Percentiles rank a stretch among this genome's conserved stretches.
Evolutionary conservation across 2,797 vertebrate species (phyloP).

Genomic region (Atherinosoma microstoma): DNA sequence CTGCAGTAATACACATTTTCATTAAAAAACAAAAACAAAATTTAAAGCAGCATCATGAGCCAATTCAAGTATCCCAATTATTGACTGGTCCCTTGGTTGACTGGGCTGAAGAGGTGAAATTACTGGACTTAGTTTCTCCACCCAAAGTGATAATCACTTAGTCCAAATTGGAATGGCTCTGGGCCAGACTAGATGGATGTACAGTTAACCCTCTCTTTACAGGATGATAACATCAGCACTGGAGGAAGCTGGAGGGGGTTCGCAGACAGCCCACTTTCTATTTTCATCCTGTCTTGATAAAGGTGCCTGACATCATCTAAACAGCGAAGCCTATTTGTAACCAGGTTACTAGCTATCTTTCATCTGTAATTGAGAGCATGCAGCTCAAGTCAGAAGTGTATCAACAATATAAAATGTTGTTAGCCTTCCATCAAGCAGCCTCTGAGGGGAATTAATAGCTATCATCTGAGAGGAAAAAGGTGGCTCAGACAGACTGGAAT

Average conservation of each 20-base stretch:
- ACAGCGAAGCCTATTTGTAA: slow-evolving; percentile 82
- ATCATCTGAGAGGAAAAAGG: slow-evolving; percentile 75
- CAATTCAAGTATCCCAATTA: slow-evolving; percentile 41
- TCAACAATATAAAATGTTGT: slow-evolving; percentile 84
- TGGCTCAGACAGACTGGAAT: slow-evolving; percentile 67
- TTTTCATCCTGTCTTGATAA: slow-evolving; percentile 78
- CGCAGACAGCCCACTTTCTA: slow-evolving; percentile 62
- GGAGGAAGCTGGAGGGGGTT: slow-evolving; percentile 42
- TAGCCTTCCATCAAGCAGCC: slow-evolving; percentile 84
- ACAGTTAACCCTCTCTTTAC: slow-evolving; percentile 77
- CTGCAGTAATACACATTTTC: not conserved
- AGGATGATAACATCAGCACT: slow-evolving; percentile 54
- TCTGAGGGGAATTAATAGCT: slow-evolving; percentile 85
- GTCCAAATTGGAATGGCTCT: slow-evolving; percentile 67
- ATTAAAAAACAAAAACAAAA: not conserved
- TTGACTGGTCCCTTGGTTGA: slow-evolving; percentile 48
- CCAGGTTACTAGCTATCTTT: slow-evolving; percentile 85
- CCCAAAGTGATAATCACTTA: slow-evolving; percentile 61
- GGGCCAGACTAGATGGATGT: slow-evolving; percentile 53
- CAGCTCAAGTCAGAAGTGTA: slow-evolving; percentile 83
- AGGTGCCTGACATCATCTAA: slow-evolving; percentile 85
- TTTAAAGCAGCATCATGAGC: not conserved
- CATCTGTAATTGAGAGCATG: slow-evolving; percentile 84
- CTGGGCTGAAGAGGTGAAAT: slow-evolving; percentile 34
- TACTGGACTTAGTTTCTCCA: slow-evolving; percentile 44